Conservation (phyloP, 2,888 invertebrate genomes). For the Luperina testacea region DNA sequence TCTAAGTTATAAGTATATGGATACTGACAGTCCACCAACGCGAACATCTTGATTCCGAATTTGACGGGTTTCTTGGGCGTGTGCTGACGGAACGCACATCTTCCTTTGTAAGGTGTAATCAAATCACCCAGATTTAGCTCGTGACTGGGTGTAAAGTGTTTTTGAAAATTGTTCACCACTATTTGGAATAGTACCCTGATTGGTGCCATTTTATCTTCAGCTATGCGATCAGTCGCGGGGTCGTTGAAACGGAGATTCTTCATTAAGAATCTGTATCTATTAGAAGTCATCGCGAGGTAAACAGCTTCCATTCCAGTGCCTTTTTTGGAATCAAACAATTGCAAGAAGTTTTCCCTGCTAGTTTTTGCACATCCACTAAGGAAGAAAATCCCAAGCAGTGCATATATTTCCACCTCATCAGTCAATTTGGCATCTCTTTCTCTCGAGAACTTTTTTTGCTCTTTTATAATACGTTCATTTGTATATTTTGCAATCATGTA, state of each 20-base stretch:
- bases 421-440: slow-evolving; percentile 53
- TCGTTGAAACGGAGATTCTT: slow-evolving; percentile 53
- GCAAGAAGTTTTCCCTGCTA: slow-evolving; percentile 46
- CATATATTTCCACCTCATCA: slow-evolving; percentile 53
- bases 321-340: slow-evolving; percentile 50
- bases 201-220: slow-evolving; percentile 50
- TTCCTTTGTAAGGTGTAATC: slow-evolving; percentile 43
- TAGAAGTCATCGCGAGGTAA: slow-evolving; percentile 50
- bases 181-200: slow-evolving; percentile 48
- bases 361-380: slow-evolving; percentile 46
- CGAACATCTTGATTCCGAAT: slow-evolving; percentile 48
- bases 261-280: slow-evolving; percentile 52
- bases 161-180: slow-evolving; percentile 56
- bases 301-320: slow-evolving; percentile 57
- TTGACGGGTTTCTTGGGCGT: slow-evolving; percentile 41
- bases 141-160: slow-evolving; percentile 49
- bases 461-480: slow-evolving; percentile 46
- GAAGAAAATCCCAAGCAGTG: slow-evolving; percentile 50
- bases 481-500: slow-evolving; percentile 47
- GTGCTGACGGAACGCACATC: slow-evolving; percentile 53
- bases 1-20: slow-evolving; percentile 59
- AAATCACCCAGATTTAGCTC: slow-evolving; percentile 43
- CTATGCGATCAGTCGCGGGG: slow-evolving; percentile 12
- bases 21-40: slow-evolving; percentile 52
- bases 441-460: slow-evolving; percentile 41